These are phyloP conservation scores for Semotilus atromaculatus DNA, from an alignment of 2,797 vertebrate species.

Conservation along the genomic window DNA sequence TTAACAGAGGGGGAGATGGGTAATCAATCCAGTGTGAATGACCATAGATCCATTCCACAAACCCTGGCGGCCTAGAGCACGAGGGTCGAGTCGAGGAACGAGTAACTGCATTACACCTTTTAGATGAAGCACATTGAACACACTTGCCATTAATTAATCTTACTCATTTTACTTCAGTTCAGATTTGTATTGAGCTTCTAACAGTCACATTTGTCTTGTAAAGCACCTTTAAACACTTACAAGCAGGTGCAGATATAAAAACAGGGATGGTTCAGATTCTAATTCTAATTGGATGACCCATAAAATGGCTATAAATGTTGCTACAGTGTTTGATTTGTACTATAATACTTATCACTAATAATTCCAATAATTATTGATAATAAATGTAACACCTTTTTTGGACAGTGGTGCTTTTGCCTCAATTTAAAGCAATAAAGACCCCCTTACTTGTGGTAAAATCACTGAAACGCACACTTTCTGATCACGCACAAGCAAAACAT, in stretches of 20 bases:
- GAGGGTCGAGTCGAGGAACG: background rate
- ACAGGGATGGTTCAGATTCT: background rate
- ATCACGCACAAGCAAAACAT: constrained; percentile 7
- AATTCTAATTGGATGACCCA: background rate
- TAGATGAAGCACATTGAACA: constrained; percentile 18
- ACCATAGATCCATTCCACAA: constrained; percentile 30
- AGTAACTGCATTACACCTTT: constrained; percentile 40
- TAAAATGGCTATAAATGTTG: constrained; percentile 5
- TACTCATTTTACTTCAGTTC: constrained; percentile 10
- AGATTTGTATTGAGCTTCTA: constrained; percentile 3
- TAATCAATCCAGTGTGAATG: constrained; percentile 46
- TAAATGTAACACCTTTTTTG: background rate
- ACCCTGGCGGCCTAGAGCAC: constrained; percentile 2
- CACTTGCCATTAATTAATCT: constrained; percentile 1
- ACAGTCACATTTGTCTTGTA: background rate
- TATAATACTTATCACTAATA: background rate
- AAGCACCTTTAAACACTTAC: background rate
- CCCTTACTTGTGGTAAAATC: background rate
- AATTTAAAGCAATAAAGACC: background rate
- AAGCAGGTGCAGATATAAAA: background rate
- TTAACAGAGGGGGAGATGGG: constrained; percentile 45
- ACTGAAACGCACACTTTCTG: background rate
- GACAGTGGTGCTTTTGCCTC: background rate
- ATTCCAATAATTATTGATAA: background rate
- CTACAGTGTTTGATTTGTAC: background rate